These are phyloP conservation scores for Amblyopsis hoosieri DNA, from an alignment of 2,797 vertebrate genomes.

Conservation along the genomic window DNA sequence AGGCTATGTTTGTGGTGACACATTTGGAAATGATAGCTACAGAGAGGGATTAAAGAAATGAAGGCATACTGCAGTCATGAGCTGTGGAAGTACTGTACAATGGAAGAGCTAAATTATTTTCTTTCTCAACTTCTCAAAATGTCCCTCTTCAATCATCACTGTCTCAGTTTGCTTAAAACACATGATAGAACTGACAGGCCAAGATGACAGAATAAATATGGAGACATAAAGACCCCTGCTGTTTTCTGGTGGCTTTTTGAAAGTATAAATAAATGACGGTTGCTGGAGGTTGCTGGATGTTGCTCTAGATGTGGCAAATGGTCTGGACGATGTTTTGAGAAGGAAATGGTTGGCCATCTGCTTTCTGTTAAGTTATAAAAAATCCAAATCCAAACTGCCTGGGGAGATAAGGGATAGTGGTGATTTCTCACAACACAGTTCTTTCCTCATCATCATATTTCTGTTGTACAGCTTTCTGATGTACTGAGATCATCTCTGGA, in stretches of 20 bases:
- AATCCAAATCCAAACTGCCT: conserved; percentile 57
- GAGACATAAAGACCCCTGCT: conserved; percentile 45
- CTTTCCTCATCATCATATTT: conserved; percentile 40
- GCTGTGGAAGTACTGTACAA: conserved; percentile 24
- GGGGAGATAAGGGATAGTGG: conserved; percentile 63
- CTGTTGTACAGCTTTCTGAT: conserved; percentile 34
- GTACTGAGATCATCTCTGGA: conserved; percentile 37
- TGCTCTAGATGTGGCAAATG: conserved; percentile 45
- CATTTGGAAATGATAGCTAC: conserved; percentile 42
- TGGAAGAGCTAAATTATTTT: conserved; percentile 33
- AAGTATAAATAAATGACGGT: conserved; percentile 36
- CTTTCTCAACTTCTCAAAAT: conserved; percentile 44
- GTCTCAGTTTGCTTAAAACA: conserved; percentile 53
- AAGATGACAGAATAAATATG: conserved; percentile 61
- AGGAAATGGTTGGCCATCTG: conserved; percentile 61
- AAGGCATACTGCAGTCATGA: conserved; percentile 36
- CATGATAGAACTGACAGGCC: conserved; percentile 53
- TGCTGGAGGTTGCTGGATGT: background rate
- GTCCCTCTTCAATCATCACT: conserved; percentile 48
- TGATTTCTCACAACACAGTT: conserved; percentile 51
- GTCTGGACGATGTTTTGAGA: conserved; percentile 52
- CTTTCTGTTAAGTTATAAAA: conserved; percentile 53
- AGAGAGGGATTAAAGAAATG: conserved; percentile 32
- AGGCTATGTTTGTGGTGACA: conserved; percentile 36
- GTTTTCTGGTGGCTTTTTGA: conserved; percentile 48